A percentile compares a stretch with the other conserved stretches of the same genome.
These are phyloP conservation scores for Colossoma macropomum DNA, from an alignment of 2,113 vertebrate genomes.

Conservation along the genomic window DNA sequence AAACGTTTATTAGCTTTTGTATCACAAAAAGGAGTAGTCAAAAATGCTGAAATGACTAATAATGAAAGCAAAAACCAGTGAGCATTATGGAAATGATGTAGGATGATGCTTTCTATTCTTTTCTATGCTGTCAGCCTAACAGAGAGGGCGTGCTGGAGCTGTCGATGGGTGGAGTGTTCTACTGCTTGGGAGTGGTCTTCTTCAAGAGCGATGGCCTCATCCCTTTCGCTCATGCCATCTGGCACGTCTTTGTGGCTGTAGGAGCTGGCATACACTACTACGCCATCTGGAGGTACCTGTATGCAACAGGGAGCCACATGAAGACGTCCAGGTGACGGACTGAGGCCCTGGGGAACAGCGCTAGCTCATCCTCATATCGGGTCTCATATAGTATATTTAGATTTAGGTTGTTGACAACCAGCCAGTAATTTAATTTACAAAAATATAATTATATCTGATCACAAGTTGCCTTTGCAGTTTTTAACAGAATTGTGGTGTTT, in stretches of 20 bases:
- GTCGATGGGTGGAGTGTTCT: slow-evolving; percentile 86
- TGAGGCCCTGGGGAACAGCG: not conserved
- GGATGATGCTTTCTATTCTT: not conserved
- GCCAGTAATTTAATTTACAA: not conserved
- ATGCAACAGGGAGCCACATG: slow-evolving; percentile 76
- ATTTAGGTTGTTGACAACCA: not conserved
- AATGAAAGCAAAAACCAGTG: no score
- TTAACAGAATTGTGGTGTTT: not conserved
- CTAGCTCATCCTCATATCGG: not conserved
- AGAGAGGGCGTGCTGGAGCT: slow-evolving; percentile 89
- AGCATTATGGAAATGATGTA: no score
- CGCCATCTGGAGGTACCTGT: slow-evolving; percentile 95
- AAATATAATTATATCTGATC: slow-evolving; percentile 4
- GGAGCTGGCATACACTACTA: slow-evolving; percentile 94
- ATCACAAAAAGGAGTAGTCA: no score
- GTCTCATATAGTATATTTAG: not conserved
- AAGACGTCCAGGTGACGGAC: slow-evolving; percentile 80
- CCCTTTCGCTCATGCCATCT: slow-evolving; percentile 96
- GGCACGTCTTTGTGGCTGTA: slow-evolving; percentile 93
- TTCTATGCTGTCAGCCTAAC: slow-evolving; percentile 79
- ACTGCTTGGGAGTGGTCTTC: slow-evolving; percentile 92
- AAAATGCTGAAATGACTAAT: no score
- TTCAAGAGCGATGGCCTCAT: slow-evolving; percentile 95
- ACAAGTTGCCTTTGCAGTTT: slow-evolving; percentile 31
- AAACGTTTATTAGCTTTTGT: no score